phyloP scores from a whole-genome alignment of 2,113 vertebrate species.

The Apodemus speciosus region DNA sequence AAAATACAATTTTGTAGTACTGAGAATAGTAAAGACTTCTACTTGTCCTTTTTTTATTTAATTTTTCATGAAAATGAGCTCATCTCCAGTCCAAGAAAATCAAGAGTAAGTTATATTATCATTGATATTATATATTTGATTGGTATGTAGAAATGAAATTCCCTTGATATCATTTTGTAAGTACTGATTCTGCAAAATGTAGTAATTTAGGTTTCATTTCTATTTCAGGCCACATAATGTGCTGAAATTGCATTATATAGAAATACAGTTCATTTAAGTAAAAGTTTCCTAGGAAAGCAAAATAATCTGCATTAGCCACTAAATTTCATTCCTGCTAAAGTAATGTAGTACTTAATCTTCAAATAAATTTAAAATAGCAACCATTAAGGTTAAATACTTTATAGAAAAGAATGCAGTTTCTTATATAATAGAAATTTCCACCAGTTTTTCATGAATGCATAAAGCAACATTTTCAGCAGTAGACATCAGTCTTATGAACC shows the following conservation, averaged over 20 bases:
- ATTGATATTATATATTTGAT: constrained; percentile 45
- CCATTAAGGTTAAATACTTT: constrained; percentile 35
- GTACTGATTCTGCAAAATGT: constrained; percentile 67
- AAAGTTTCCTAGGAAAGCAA: constrained; percentile 52
- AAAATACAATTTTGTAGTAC: neutral
- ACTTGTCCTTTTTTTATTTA: neutral
- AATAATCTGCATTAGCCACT: constrained; percentile 60
- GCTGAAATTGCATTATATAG: constrained; percentile 66
- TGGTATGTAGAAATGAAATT: constrained; percentile 64
- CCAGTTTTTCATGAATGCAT: neutral
- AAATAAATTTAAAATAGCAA: constrained; percentile 57
- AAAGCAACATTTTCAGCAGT: neutral
- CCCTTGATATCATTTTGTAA: constrained; percentile 52
- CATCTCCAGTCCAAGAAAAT: neutral
- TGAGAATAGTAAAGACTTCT: neutral
- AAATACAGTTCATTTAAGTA: constrained; percentile 65
- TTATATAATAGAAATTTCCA: constrained; percentile 17
- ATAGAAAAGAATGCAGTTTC: constrained; percentile 38
- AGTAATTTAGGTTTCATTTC: constrained; percentile 66
- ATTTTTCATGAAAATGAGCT: neutral
- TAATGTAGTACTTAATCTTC: constrained; percentile 60
- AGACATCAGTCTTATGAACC: neutral
- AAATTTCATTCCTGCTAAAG: constrained; percentile 44
- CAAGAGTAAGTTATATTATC: neutral
- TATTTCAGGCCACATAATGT: constrained; percentile 53